Percentiles rank a stretch among this genome's conserved stretches.
Evolutionary conservation across 92 coral and sea anemone species (phyloP).

Genomic region (Siderastrea radians): DNA sequence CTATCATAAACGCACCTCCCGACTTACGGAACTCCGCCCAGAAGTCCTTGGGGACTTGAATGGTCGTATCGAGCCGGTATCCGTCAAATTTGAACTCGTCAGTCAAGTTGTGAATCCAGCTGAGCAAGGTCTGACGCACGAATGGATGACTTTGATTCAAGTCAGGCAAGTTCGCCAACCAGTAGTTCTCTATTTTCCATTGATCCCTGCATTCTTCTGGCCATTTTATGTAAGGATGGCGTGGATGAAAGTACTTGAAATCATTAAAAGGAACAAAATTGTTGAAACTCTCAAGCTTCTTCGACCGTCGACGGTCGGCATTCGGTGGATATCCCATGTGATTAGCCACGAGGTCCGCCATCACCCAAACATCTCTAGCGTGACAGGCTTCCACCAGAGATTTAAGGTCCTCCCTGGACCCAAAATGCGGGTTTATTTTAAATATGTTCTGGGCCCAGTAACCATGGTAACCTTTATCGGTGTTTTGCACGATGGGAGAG

Average conservation of each 20-base stretch:
- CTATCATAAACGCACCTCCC: conserved; percentile 79
- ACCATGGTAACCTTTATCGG: conserved; percentile 82
- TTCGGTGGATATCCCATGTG: conserved; percentile 85
- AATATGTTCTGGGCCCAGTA: conserved; percentile 88
- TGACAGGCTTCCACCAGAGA: conserved; percentile 80
- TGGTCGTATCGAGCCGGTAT: conserved; percentile 80
- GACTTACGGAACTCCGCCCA: conserved; percentile 78
- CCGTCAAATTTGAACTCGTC: conserved; percentile 82
- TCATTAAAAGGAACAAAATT: conserved; percentile 74
- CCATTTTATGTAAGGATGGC: conserved; percentile 82
- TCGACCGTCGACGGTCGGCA: conserved; percentile 52
- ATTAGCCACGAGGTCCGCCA: conserved; percentile 86
- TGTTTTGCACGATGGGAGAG: conserved; percentile 80
- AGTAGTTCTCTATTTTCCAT: conserved; percentile 71
- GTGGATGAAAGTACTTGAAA: conserved; percentile 69
- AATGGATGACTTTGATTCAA: conserved; percentile 78
- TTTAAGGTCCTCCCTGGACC: conserved; percentile 75
- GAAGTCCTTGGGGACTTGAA: conserved; percentile 83
- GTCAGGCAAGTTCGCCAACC: conserved; percentile 84
- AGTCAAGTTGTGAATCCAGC: conserved; percentile 71
- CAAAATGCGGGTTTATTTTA: conserved; percentile 82
- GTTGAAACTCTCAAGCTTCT: conserved; percentile 42
- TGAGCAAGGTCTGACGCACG: conserved; percentile 58
- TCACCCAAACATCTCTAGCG: conserved; percentile 83
- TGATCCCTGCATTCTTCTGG: conserved; percentile 80